Evolutionary conservation across 2,797 vertebrate genomes (phyloP).

Genomic region (Buphagus erythrorhynchus): DNA sequence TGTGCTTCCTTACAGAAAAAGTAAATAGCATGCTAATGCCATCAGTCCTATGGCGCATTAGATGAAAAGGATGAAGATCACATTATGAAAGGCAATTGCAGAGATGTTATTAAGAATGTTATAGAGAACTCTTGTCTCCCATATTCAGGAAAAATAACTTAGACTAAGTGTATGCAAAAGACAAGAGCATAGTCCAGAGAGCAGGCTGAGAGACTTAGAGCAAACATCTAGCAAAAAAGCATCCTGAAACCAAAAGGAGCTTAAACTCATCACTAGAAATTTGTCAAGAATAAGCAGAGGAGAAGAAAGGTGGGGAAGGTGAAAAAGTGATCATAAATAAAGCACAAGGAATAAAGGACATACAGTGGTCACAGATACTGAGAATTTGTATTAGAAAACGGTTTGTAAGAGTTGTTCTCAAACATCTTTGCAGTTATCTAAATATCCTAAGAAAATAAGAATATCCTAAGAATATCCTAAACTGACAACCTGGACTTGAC

Average conservation of each 20-base stretch:
- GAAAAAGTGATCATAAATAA: background rate
- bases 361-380: background rate
- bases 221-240: background rate
- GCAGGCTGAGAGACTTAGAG: background rate
- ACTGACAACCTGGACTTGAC: background rate
- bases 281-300: background rate
- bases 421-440: background rate
- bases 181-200: background rate
- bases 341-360: background rate
- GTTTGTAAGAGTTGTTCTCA: background rate
- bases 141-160: background rate
- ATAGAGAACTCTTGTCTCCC: background rate
- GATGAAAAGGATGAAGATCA: background rate
- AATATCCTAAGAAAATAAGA: background rate
- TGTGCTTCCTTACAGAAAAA: background rate
- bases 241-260: fast-evolving
- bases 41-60: background rate
- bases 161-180: background rate
- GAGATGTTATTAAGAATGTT: background rate
- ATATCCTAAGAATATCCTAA: no score
- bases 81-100: background rate
- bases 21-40: background rate
- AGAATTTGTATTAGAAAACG: background rate
- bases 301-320: background rate
- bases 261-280: background rate